phyloP scores from a whole-genome alignment of 2,888 invertebrate genomes.

The Ypsolopha scabrella region DNA sequence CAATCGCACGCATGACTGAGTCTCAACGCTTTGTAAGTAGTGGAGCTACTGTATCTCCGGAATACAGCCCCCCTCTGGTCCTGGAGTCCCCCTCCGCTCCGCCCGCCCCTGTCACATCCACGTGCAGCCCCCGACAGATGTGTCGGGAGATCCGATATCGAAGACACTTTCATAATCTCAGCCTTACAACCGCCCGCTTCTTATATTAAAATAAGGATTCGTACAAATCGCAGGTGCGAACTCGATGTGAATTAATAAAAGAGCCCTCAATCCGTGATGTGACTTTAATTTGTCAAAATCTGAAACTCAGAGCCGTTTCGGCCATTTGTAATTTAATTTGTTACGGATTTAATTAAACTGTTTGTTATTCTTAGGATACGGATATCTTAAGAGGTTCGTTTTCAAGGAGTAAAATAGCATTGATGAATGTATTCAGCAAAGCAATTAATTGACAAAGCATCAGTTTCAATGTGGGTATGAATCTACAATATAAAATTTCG shows the following conservation, averaged over 20 bases:
- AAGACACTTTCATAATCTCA: conserved; percentile 68
- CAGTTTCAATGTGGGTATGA: too few relatives aligned
- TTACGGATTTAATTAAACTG: conserved; percentile 54
- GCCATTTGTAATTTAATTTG: conserved; percentile 24
- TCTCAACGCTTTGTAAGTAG: neutral
- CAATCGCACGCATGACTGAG: too few relatives aligned
- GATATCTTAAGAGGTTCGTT: neutral
- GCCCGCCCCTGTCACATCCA: conserved; percentile 53
- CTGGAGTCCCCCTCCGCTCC: conserved; percentile 14
- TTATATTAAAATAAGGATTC: conserved; percentile 60
- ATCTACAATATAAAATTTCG: too few relatives aligned
- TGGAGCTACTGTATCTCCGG: neutral
- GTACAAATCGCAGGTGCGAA: conserved; percentile 45
- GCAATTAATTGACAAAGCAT: too few relatives aligned
- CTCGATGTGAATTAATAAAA: conserved; percentile 44
- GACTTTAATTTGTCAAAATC: conserved; percentile 21
- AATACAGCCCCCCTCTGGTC: too few relatives aligned
- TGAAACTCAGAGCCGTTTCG: conserved; percentile 12
- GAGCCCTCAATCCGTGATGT: conserved; percentile 12
- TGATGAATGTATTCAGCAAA: too few relatives aligned
- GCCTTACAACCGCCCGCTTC: conserved; percentile 50
- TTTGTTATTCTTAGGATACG: conserved; percentile 12
- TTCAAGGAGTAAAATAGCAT: too few relatives aligned
- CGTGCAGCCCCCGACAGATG: conserved; percentile 61
- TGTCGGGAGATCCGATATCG: conserved; percentile 67